A percentile compares a stretch with the other conserved stretches of the same genome.
These are phyloP conservation scores for Eulemur rubriventer DNA, from an alignment of 2,797 vertebrate species.

Conservation along the genomic window DNA sequence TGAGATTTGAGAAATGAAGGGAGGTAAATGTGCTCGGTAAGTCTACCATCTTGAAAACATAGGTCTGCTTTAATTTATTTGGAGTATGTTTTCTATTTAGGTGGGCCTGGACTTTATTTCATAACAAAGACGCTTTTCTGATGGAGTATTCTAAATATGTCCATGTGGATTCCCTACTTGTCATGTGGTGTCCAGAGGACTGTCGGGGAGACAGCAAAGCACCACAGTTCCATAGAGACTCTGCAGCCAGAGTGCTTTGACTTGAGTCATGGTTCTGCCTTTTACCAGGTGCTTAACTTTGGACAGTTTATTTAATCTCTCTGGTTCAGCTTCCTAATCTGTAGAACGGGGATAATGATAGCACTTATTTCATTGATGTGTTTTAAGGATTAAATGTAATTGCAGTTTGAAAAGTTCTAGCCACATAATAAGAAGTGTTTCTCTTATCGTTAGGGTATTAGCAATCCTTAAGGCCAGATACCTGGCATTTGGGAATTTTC, in stretches of 20 bases:
- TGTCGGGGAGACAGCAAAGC: neutral
- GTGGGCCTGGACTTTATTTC: conserved; percentile 50
- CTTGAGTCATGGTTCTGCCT: neutral
- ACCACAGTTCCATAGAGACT: fast-evolving
- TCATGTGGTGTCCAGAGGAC: neutral
- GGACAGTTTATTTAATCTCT: neutral
- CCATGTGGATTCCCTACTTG: neutral
- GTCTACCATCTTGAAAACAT: neutral
- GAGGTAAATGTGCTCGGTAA: neutral
- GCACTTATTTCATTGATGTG: neutral
- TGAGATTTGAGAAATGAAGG: neutral
- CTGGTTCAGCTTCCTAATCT: conserved; percentile 32
- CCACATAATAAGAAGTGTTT: neutral
- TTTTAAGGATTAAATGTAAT: neutral
- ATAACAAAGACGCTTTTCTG: conserved; percentile 14
- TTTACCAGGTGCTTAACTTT: neutral
- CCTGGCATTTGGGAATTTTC: neutral
- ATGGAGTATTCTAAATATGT: neutral
- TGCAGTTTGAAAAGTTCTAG: conserved; percentile 9
- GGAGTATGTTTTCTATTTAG: conserved; percentile 47
- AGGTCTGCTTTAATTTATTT: conserved; percentile 35
- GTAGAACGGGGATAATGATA: neutral
- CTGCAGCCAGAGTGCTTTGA: neutral
- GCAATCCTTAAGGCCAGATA: neutral
- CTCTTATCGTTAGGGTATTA: neutral